Evolutionary conservation across 2,113 vertebrate genomes (phyloP), one percentile per base, ranked within the genome.

Genomic region (Eolophus roseicapilla): DNA sequence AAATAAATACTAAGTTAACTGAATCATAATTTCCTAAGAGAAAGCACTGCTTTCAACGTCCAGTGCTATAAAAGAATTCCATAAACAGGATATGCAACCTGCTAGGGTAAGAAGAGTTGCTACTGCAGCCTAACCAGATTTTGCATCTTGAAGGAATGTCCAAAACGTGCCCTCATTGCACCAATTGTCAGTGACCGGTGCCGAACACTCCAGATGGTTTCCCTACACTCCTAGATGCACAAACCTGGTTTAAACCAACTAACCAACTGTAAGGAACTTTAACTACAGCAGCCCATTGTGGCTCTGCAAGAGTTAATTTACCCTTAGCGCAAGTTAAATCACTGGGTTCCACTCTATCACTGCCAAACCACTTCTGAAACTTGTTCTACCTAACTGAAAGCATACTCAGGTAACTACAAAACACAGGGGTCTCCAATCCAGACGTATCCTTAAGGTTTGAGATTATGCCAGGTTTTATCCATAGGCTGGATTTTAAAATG

Each of bases 1-100:
- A 91, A 92, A 92, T 43, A 96, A 88, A 95, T 92, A 75, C 10
- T n/a, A 68, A 92, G 50, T 53, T 86, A 86, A 92, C 77, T 74
- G 59, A 94, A 86, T 74, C 92, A 73, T 52, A 31, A 70, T 70
- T 77, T 94, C 86, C 79, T 76, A 88, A 60, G 78, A 77, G 71
- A 87, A 91, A 87, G 39, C 35, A 65, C 24, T 60, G 39, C 73
- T 92, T 94, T 81, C 64, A 94, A 63, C 49, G 88, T 47, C 13
- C 68, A 65, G 20, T 12, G 31, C 49, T 73, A 63, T 20, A 75
- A 92, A 86, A 52, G 37, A 88, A 90, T 81, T 24, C 18, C 27
- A 92, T n/a, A 20, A 88, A 79, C 28, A 69, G 65, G 21, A 82
- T 79, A 39, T 80, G 28, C 53, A 88, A 35, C 67, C 39, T 80